Base-by-base conservation (phyloP, 1,140 invertebrate species). In the Gonioctena quinquepunctata region DNA sequence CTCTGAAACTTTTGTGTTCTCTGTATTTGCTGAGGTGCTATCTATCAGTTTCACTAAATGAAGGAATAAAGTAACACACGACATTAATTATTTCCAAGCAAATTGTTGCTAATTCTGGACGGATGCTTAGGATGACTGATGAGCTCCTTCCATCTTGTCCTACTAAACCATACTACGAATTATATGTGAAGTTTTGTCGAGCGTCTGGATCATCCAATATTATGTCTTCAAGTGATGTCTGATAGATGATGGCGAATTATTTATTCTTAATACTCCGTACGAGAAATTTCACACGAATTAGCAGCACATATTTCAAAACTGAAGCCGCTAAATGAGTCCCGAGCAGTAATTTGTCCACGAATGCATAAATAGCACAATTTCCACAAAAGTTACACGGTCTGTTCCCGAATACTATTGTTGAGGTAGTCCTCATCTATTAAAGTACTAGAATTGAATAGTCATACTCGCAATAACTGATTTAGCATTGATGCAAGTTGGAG, bases 381-480 rank as follows among this genome's bases (percentile, higher is more conserved):
- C n/a, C n/a, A n/a, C n/a, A n/a, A n/a, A n/a, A n/a, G n/a, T n/a
- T n/a, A n/a, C n/a, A n/a, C n/a, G n/a, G n/a, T n/a, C 13, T 0
- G 16, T 42, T 42, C 13, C 33, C 11, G 33, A 42, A 42, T n/a
- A n/a, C n/a, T n/a, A 42, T n/a, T 42, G 11, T n/a, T 8, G 33
- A 0, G 7, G 2, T n/a, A 42, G 16, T 13, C 33, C 13, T 13
- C 0, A 3, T 42, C 33, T 42, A 8, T 13, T n/a, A 8, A 0
- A 42, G 13, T 42, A 42, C 7, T 42, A n/a, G 16, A 42, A 42
- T 13, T 42, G 8, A 42, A 42, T 42, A 42, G 11, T 42, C 5
- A 67, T 66, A 71, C 65, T 65, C 27, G 52, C 52, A 66, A 70
- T 71, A 71, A 62, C 56, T 71, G 63, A 71, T 71, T 66, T 66